Evolutionary conservation across 2,888 invertebrate species (phyloP).

Genomic region (Thera britannica): DNA sequence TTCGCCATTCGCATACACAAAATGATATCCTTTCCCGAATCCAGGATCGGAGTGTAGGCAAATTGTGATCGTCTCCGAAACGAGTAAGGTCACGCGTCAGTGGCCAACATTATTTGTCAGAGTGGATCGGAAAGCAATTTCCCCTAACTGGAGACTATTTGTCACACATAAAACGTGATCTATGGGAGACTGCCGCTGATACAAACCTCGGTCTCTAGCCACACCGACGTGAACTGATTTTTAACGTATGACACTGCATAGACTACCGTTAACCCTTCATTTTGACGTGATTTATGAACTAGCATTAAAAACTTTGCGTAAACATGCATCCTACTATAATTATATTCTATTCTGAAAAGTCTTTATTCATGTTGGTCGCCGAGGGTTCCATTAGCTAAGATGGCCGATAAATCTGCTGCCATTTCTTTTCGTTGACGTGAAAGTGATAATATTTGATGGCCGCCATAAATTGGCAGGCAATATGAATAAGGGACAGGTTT

Average conservation of each 20-base stretch:
- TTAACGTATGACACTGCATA: conserved; percentile 50
- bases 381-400: background rate
- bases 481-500: background rate
- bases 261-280: conserved; percentile 27
- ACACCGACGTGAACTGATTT: conserved; percentile 52
- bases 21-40: conserved; percentile 57
- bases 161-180: conserved; percentile 82
- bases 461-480: background rate
- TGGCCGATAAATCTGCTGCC: background rate
- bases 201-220: conserved; percentile 53
- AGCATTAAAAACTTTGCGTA: background rate
- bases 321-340: background rate
- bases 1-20: conserved; percentile 62
- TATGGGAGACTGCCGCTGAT: conserved; percentile 65
- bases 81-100: conserved; percentile 75
- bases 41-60: conserved; percentile 63
- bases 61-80: conserved; percentile 75
- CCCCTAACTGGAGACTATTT: conserved; percentile 80
- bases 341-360: too few relatives aligned
- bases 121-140: conserved; percentile 83
- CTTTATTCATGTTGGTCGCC: too few relatives aligned
- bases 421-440: background rate
- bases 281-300: conserved; percentile 1
- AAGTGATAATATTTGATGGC: background rate
- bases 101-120: conserved; percentile 80